Evolutionary conservation across 2,113 vertebrate species (phyloP).

Genomic region (Eurypyga helias): DNA sequence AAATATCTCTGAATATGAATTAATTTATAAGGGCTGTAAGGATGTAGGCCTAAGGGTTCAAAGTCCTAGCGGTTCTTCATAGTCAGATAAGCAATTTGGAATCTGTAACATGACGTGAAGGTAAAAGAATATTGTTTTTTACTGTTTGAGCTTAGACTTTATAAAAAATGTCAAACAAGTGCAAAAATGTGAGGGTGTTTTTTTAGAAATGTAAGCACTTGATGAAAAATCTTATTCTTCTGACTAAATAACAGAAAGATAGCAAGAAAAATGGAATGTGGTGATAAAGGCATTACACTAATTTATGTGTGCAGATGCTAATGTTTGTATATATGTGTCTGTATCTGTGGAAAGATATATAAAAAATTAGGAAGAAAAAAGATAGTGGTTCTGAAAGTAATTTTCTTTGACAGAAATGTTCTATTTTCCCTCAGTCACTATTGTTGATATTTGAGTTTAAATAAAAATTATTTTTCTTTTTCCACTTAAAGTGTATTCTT

Average conservation of each 20-base stretch:
- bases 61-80: no score
- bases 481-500: background rate
- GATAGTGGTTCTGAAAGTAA: background rate
- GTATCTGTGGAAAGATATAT: background rate
- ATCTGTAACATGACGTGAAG: background rate
- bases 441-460: background rate
- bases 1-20: background rate
- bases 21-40: background rate
- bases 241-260: background rate
- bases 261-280: background rate
- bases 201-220: background rate
- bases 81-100: background rate
- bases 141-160: background rate
- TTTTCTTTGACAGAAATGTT: background rate
- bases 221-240: background rate
- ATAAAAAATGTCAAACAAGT: background rate
- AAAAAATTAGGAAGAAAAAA: background rate
- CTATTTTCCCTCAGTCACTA: background rate
- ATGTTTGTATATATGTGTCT: background rate
- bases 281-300: background rate
- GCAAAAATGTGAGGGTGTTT: background rate
- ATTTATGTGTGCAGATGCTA: background rate
- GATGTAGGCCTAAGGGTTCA: background rate
- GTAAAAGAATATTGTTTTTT: background rate
- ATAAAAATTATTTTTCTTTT: background rate